Percentiles rank a stretch among this genome's conserved stretches.
These are phyloP conservation scores for Sesia bembeciformis DNA, from an alignment of 2,888 invertebrate species.

Conservation along the genomic window DNA sequence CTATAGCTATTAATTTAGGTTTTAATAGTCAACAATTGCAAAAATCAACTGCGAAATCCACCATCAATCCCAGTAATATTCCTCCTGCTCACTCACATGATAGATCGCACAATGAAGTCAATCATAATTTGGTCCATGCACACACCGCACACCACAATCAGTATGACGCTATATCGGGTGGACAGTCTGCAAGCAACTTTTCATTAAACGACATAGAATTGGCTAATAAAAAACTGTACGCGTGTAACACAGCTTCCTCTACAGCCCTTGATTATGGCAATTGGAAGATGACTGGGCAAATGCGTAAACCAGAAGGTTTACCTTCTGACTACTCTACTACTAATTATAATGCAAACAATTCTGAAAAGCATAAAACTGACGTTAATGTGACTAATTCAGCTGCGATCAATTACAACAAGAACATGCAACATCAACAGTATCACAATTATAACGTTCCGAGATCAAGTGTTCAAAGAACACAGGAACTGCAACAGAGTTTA, in stretches of 20 bases:
- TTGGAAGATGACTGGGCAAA: conserved; percentile 53
- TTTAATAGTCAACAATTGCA: conserved; percentile 45
- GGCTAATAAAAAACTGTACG: conserved; percentile 59
- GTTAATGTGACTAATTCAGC: conserved; percentile 26
- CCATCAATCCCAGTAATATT: conserved; percentile 28
- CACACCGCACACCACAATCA: conserved; percentile 51
- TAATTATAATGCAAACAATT: conserved; percentile 32
- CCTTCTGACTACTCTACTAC: conserved; percentile 55
- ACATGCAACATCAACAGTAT: conserved; percentile 47
- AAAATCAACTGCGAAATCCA: conserved; percentile 34
- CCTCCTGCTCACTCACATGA: conserved; percentile 49
- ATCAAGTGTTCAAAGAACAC: conserved; percentile 35
- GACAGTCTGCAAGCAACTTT: conserved; percentile 42
- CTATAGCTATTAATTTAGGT: conserved; percentile 59
- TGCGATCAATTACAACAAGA: conserved; percentile 52
- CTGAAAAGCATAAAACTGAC: conserved; percentile 47
- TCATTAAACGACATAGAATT: conserved; percentile 60
- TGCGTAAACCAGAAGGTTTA: conserved; percentile 47
- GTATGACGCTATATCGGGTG: conserved; percentile 40
- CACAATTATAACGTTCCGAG: conserved; percentile 43
- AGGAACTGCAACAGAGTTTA: conserved; percentile 47
- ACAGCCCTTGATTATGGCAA: conserved; percentile 53
- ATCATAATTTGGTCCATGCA: conserved; percentile 47
- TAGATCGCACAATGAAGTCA: conserved; percentile 34
- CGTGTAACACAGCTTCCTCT: conserved; percentile 35